Evolutionary conservation across 1,140 invertebrate genomes (phyloP), one percentile per base, ranked within the genome.

Genomic region (Paracyclopina nana): DNA sequence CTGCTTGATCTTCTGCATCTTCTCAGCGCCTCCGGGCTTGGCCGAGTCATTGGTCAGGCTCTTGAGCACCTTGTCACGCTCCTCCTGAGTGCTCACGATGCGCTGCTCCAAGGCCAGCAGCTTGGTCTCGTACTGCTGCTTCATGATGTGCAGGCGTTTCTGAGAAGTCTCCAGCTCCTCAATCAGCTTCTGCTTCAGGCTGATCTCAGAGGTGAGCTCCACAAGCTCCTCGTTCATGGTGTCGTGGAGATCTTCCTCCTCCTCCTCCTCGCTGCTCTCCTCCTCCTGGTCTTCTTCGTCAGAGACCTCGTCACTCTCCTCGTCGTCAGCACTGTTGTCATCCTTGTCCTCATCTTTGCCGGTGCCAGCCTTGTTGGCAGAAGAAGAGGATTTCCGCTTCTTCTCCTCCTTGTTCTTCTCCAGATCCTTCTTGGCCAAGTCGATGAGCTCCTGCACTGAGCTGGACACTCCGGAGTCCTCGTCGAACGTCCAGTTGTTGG

Each of bases 51-150:
- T n/a, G 50, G 53, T 59, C 53, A 58, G 57, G 56, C 55, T 60
- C 26, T 54, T 54, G 14, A 59, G 40, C 26, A 59, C 80, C 61
- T 85, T 85, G 64, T 97, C 91, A 41, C 88, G 70, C 67, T 97
- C 92, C 44, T 82, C 76, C 63, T 92, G 82, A 0, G 88, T 95
- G 54, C 80, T 78, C 55, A 73, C 74, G 42, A 96, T 97, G 58
- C 80, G 78, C 3, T 75, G 74, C 60, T 85, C 79, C n/a, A 48
- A 30, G 25, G 45, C 27, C 30, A 48, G 16, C n/a, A 98, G 67
- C 61, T 96, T 90, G 31, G 90, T 82, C 65, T 97, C 92, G 65
- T 97, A 97, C 58, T 95, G 82, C 53, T 78, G 73, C 45, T 78
- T 76, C 71, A 96, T 78, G 0, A 78, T 75, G 28, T 81, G 74